Evolutionary conservation across 1,140 invertebrate species (phyloP).

Genomic region (Onthophagus taurus): DNA sequence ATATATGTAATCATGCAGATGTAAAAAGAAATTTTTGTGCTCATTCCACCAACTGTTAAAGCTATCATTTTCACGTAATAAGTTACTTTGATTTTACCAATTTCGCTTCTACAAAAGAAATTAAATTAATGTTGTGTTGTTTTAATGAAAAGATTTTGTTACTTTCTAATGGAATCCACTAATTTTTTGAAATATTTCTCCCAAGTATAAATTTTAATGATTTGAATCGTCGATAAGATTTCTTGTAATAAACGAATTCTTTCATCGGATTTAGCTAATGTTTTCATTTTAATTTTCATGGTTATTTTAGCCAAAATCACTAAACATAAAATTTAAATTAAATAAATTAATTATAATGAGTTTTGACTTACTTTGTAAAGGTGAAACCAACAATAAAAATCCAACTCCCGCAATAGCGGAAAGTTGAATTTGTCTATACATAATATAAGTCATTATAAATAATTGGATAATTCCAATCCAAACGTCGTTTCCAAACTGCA

Average conservation of each 20-base stretch:
- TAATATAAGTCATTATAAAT: constrained; percentile 61
- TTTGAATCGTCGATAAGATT: constrained; percentile 25
- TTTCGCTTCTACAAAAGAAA: constrained; percentile 12
- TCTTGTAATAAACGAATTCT: constrained; percentile 26
- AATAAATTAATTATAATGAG: background rate
- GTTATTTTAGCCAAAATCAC: constrained; percentile 5
- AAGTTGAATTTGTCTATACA: constrained; percentile 63
- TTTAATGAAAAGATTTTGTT: background rate
- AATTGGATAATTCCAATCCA: constrained; percentile 75
- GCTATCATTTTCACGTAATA: constrained; percentile 11
- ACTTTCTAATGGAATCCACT: constrained; percentile 22
- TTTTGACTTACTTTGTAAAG: constrained; percentile 57
- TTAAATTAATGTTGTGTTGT: background rate
- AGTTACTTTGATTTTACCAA: constrained; percentile 10
- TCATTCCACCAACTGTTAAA: constrained; percentile 7
- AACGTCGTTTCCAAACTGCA: constrained; percentile 61
- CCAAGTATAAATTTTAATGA: constrained; percentile 32
- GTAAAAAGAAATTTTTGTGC: constrained; percentile 16
- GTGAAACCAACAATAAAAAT: constrained; percentile 68
- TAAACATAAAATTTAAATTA: constrained; percentile 2
- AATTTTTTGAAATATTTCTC: constrained; percentile 24
- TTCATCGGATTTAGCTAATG: constrained; percentile 25
- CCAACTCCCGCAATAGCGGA: constrained; percentile 65
- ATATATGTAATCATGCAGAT: constrained; percentile 59
- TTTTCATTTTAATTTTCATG: constrained; percentile 14